These are phyloP conservation scores for Poeciliopsis turneri DNA, from an alignment of 2,797 vertebrate species.

Conservation along the genomic window DNA sequence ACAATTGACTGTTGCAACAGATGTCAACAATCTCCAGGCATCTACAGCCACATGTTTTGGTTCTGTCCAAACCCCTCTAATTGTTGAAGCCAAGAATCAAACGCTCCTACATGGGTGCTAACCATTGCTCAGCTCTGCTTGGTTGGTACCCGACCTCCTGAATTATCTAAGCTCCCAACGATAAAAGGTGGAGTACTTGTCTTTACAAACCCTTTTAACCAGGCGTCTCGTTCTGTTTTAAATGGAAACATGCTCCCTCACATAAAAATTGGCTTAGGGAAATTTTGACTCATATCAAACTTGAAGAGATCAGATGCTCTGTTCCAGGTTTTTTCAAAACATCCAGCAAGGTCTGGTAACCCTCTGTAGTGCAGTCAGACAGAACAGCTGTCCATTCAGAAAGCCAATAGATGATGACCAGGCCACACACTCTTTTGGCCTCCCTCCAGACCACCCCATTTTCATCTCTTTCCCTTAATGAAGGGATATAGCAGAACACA, in stretches of 20 bases:
- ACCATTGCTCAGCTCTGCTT: neutral
- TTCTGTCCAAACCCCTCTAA: neutral
- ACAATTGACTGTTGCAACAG: neutral
- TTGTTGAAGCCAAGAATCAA: neutral
- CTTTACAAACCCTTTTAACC: neutral
- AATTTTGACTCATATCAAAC: too few species aligned
- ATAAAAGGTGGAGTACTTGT: neutral
- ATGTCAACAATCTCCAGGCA: neutral
- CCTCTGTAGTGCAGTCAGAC: too few species aligned
- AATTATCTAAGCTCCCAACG: neutral
- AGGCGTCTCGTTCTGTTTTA: neutral
- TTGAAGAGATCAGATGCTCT: too few species aligned
- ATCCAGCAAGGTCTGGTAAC: too few species aligned
- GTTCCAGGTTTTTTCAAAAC: too few species aligned
- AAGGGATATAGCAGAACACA: too few species aligned
- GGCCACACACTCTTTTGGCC: too few species aligned
- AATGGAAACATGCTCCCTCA: neutral
- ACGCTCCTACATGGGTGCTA: neutral
- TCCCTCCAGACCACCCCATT: too few species aligned
- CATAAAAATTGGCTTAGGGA: too few species aligned
- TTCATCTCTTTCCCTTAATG: too few species aligned
- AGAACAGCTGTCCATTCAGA: too few species aligned
- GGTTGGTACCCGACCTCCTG: neutral
- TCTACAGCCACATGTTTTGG: neutral
- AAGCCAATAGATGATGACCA: too few species aligned